Evolutionary conservation across 1,140 invertebrate genomes (phyloP), one percentile per base, ranked within the genome.

Genomic region (Atta texana): DNA sequence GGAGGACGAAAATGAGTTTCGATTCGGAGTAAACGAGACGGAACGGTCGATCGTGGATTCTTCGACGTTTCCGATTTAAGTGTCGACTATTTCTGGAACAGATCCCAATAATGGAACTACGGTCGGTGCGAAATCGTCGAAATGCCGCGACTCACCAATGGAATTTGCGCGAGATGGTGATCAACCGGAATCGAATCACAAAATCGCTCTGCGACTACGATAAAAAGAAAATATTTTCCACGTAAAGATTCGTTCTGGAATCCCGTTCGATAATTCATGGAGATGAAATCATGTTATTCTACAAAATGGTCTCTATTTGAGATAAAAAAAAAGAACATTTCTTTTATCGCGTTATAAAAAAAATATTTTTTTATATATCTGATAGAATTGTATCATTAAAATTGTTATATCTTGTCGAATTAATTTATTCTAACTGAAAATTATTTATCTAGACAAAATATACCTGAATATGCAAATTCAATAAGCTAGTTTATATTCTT

Each of bases 251-350:
- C 78, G 72, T 53, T 89, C 71, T 87, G 89, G 78, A 90, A 90
- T 90, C 78, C 61, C 85, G 72, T 85, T 90, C 72, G 89, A 89
- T 90, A 90, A 90, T 90, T 90, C 88, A 87, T 74, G 77, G 78
- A 55, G 55, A 75, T 66, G 66, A 89, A 89, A 89, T 89, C 71
- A 68, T 51, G n/a, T 39, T 39, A 49, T 89, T 89, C 82, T 76
- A 86, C 69, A 76, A 89, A 89, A 59, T 39, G 81, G 49, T 1
- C 14, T 28, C 14, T 28, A 14, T 66, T 18, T 10, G 18, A 14
- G n/a, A 18, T 39, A 5, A 31, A 63, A 12, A 34, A 49, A 6
- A 12, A 44, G 39, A 74, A 74, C 12, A n/a, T 16, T 34, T 55
- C 4, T n/a, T n/a, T 24, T 39, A 77, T 6, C 39, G 12, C 6